Percentiles rank a stretch among this genome's conserved stretches.
Evolutionary conservation across 1,140 invertebrate species (phyloP).

Genomic region (Mamestra configurata): DNA sequence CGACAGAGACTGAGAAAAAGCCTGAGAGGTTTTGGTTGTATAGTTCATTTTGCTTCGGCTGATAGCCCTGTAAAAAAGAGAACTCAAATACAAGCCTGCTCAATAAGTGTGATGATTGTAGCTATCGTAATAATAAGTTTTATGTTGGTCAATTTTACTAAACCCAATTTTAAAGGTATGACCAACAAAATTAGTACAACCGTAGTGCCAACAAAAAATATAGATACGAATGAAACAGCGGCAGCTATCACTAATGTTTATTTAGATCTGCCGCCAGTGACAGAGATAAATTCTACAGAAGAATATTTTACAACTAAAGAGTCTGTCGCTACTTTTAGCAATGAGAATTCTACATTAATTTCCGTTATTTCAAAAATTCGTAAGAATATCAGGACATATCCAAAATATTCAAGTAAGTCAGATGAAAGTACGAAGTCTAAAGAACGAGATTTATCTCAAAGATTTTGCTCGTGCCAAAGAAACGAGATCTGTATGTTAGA

Average conservation of each 20-base stretch:
- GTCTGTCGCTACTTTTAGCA: conserved; percentile 55
- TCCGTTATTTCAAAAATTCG: conserved; percentile 77
- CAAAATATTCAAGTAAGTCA: conserved; percentile 69
- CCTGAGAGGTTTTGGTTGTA: conserved; percentile 83
- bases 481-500: conserved; percentile 91
- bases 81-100: conserved; percentile 84
- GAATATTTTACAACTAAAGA: conserved; percentile 44
- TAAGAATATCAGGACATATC: conserved; percentile 83
- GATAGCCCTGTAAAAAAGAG: conserved; percentile 81
- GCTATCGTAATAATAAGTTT: conserved; percentile 85
- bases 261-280: conserved; percentile 45
- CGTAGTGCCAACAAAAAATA: conserved; percentile 78
- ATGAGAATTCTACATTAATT: conserved; percentile 63
- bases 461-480: conserved; percentile 86
- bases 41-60: conserved; percentile 80
- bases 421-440: conserved; percentile 65
- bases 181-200: conserved; percentile 77
- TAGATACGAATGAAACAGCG: conserved; percentile 72
- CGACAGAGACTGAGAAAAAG: conserved; percentile 81
- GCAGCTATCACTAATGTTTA: conserved; percentile 68
- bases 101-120: conserved; percentile 85
- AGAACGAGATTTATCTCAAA: conserved; percentile 76
- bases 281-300: conserved; percentile 5
- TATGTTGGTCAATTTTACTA: conserved; percentile 83
- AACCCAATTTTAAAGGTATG: conserved; percentile 73